Evolutionary conservation across 2,797 vertebrate genomes (phyloP).

Genomic region (Rhinogobio ventralis): DNA sequence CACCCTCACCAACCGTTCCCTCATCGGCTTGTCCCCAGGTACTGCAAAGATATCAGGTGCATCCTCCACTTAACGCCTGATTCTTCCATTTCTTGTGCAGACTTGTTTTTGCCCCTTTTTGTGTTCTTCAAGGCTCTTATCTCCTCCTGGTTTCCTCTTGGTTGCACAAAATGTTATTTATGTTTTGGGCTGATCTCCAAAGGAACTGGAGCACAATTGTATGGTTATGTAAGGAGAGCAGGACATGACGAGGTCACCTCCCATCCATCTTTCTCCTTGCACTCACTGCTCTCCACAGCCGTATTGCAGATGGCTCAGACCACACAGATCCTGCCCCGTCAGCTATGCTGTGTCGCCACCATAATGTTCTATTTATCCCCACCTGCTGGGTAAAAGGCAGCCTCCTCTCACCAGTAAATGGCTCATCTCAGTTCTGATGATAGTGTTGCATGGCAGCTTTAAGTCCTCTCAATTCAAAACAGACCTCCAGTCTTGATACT

Average conservation of each 20-base stretch:
- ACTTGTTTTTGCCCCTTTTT: conserved; percentile 27
- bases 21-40: conserved; percentile 94
- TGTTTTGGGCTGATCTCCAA: conserved; percentile 68
- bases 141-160: conserved; percentile 59
- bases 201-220: conserved; percentile 77
- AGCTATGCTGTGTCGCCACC: conserved; percentile 33
- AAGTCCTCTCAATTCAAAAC: conserved; percentile 5
- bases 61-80: conserved; percentile 10
- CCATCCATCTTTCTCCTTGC: conserved; percentile 76
- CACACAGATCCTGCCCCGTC: conserved; percentile 39
- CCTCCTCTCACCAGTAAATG: conserved; percentile 38
- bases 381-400: conserved; percentile 55
- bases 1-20: conserved; percentile 87
- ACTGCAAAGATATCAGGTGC: conserved; percentile 57
- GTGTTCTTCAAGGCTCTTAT: conserved; percentile 59
- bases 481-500: neutral
- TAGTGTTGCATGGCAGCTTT: conserved; percentile 14
- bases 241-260: conserved; percentile 70
- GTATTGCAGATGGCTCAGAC: conserved; percentile 63
- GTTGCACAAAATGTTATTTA: conserved; percentile 62
- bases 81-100: conserved; percentile 55
- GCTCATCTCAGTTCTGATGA: conserved; percentile 28
- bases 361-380: conserved; percentile 43
- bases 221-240: conserved; percentile 71
- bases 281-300: conserved; percentile 64